Evolutionary conservation across 2,888 invertebrate genomes (phyloP), one percentile per base, ranked within the genome.

Genomic region (Enoplolaimus lenunculus): DNA sequence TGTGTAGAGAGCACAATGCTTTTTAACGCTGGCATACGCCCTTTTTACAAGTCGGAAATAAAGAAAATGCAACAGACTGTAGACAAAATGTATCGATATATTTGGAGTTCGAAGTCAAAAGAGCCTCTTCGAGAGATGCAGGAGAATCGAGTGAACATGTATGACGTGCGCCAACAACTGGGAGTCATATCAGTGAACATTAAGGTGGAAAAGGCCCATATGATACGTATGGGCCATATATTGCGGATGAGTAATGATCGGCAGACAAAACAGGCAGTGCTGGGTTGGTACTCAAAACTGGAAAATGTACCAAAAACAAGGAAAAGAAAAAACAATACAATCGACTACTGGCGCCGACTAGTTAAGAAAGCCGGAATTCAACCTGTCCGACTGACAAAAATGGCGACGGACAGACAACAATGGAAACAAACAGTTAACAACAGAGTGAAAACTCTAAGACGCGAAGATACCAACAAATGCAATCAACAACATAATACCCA

Each of bases 141-240:
- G n/a, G 57, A 16, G 16, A 57, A 57, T 21, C 57, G n/a, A 21
- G 57, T 57, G 16, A 57, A 57, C 57, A 57, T 57, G 57, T n/a
- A 57, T 21, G 16, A 57, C n/a, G n/a, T 57, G 16, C 16, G 57
- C 16, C 16, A 57, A 16, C 16, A 57, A 57, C 57, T 57, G 16
- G 57, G n/a, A 16, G n/a, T 57, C 57, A 57, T n/a, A 21, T 21
- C 57, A 16, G n/a, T 57, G n/a, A 16, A n/a, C 16, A 57, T n/a
- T 21, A 57, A 57, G 57, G 57, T n/a, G n/a, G 57, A 57, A 57
- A 57, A 57, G 57, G 57, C 57, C n/a, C 57, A 57, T 57, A 16
- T 57, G 57, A 16, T 21, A 21, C 57, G 57, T 16, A 57, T 57
- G 16, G 57, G 57, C 16, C 57, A 57, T n/a, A n/a, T 57, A 57